phyloP scores from a whole-genome alignment of 2,797 vertebrate genomes.

The Parauchenoglanis ngamensis region DNA sequence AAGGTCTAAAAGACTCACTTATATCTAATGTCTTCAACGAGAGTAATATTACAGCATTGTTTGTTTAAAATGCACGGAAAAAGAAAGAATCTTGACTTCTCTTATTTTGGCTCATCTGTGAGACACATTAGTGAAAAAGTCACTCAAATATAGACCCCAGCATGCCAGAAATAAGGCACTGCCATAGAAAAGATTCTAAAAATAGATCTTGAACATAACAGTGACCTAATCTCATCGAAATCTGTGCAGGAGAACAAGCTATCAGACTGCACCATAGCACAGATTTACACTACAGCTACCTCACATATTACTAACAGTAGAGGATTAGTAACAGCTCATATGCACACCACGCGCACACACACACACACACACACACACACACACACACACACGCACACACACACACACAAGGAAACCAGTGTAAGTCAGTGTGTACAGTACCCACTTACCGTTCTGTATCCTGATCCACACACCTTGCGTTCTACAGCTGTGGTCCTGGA shows the following conservation, averaged over 20 bases:
- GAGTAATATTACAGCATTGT: background rate
- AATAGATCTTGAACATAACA: conserved; percentile 28
- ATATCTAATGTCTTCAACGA: background rate
- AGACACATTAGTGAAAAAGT: conserved; percentile 8
- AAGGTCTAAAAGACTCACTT: background rate
- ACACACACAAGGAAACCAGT: conserved; percentile 5
- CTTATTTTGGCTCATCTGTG: background rate
- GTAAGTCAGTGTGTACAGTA: background rate
- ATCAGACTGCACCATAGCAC: background rate
- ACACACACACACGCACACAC: conserved; percentile 3
- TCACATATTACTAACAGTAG: conserved; percentile 2
- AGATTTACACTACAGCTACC: conserved; percentile 24
- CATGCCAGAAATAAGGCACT: background rate
- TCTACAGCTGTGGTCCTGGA: conserved; percentile 24
- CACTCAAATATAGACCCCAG: background rate
- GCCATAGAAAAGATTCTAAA: conserved; percentile 21
- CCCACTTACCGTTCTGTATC: conserved; percentile 62
- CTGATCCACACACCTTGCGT: conserved; percentile 39
- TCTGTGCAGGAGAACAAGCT: conserved; percentile 25
- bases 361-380: conserved; percentile 12
- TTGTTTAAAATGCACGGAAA: conserved; percentile 2
- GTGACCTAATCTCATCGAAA: conserved; percentile 22
- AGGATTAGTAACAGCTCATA: conserved; percentile 17
- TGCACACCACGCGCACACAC: conserved; percentile 4
- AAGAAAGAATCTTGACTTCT: background rate